phyloP scores from a whole-genome alignment of 2,888 invertebrate species.

The Conistra vaccinii region DNA sequence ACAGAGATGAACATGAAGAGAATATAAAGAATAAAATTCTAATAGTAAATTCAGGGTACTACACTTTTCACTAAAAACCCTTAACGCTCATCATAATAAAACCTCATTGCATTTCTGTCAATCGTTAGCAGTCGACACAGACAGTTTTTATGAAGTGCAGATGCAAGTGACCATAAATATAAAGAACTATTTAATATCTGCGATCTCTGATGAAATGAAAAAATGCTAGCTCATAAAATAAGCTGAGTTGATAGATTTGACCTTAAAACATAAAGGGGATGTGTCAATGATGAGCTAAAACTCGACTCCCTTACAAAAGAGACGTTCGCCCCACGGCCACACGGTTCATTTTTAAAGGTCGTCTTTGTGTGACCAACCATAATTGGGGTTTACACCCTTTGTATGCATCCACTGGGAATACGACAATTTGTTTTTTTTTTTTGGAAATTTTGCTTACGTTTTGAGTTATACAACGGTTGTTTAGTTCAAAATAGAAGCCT shows the following conservation, averaged over 20 bases:
- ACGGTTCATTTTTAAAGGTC: constrained; percentile 49
- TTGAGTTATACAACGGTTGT: constrained; percentile 16
- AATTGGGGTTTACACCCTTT: constrained; percentile 60
- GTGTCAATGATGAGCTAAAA: constrained; percentile 36
- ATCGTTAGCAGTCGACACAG: no score
- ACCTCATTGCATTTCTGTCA: background rate
- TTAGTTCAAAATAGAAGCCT: background rate
- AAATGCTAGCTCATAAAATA: constrained; percentile 40
- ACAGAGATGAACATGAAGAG: background rate
- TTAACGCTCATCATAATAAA: background rate
- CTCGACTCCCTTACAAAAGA: constrained; percentile 25
- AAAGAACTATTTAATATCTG: constrained; percentile 5
- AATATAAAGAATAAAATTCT: background rate
- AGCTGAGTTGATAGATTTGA: constrained; percentile 54
- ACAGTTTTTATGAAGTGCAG: background rate
- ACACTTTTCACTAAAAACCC: background rate
- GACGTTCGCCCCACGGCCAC: constrained; percentile 24
- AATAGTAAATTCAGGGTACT: background rate
- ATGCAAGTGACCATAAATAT: background rate
- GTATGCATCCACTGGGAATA: constrained; percentile 41
- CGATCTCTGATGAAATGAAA: constrained; percentile 20
- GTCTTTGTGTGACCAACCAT: constrained; percentile 27
- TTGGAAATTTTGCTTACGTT: constrained; percentile 8
- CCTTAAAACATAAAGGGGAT: constrained; percentile 52
- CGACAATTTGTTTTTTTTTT: constrained; percentile 20